Base-by-base conservation (phyloP, 2,113 vertebrate genomes). In the Promerops cafer region DNA sequence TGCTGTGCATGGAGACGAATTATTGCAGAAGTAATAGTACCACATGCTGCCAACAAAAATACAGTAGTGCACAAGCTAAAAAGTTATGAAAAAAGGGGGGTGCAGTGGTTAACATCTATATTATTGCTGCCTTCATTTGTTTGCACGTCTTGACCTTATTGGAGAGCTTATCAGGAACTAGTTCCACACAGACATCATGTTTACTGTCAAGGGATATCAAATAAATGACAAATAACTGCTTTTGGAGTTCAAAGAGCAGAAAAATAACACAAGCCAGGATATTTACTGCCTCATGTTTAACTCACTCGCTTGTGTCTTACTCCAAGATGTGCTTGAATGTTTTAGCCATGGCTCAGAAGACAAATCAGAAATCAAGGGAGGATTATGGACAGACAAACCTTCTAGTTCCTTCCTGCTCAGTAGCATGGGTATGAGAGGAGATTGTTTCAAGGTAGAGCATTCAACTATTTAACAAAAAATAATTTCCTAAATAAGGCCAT, bases 181-280 rank as follows among this genome's bases (percentile, higher is more conserved):
- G 68, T 89, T 96, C 93, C 61, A 92, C 92, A 52, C 24, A 91
- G 89, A 89, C 77, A 90, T 80, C 76, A 60, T 90, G 92, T 88
- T 78, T 94, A 89, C 88, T 90, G 95, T 96, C 96, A 95, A 88
- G 66, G 47, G 74, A 80, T 90, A 95, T 94, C 92, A 96, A 97
- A 96, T 90, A 93, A 97, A 97, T 89, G 83, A 64, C 81, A 97
- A 93, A 95, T 88, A 94, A 83, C 87, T 96, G 42, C 85, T 82
- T 93, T 97, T 90, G 92, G 96, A 95, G 86, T 96, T 95, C 76
- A 95, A 93, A 95, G 92, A 96, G 74, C 63, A 90, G 90, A 96
- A 94, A 93, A 96, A 94, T 83, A 76, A 68, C 47, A 75, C 79
- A 94, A 96, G 39, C 63, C 74, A 90, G 78, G 82, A 71, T 77